Conservation (phyloP, 1,140 invertebrate species). For the Hydropsyche tenuis region DNA sequence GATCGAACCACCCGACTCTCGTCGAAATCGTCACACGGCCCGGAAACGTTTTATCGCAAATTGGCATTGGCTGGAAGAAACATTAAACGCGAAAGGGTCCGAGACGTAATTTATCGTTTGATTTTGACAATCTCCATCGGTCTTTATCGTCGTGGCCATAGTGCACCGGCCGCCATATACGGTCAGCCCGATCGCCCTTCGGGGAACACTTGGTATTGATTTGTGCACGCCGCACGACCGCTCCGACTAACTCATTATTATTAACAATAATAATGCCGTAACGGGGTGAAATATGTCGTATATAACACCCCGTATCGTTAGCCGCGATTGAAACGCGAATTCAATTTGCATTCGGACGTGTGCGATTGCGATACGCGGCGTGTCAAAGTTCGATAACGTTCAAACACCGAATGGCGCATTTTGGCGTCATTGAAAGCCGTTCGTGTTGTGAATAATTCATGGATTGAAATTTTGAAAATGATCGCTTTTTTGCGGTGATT, state of each 20-base stretch:
- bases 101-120: background rate
- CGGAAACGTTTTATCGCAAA: background rate
- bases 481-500: background rate
- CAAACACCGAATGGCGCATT: constrained; percentile 40
- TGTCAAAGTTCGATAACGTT: constrained; percentile 45
- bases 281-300: background rate
- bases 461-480: background rate
- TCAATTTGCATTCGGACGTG: constrained; percentile 17
- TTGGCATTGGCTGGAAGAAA: background rate
- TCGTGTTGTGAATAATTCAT: constrained; percentile 44
- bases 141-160: constrained; percentile 18
- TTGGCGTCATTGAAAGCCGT: constrained; percentile 34
- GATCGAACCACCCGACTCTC: too few relatives aligned
- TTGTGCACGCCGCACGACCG: constrained; percentile 42
- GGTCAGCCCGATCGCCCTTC: constrained; percentile 45
- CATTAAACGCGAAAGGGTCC: constrained; percentile 3
- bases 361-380: constrained; percentile 6
- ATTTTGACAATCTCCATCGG: constrained; percentile 9
- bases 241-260: background rate
- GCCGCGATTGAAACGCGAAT: background rate
- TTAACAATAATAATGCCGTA: background rate
- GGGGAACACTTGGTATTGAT: constrained; percentile 45
- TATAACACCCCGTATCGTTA: too few relatives aligned
- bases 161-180: constrained; percentile 31
- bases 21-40: too few relatives aligned